Evolutionary conservation across 2,113 vertebrate species (phyloP).

Genomic region (Thomomys bottae): DNA sequence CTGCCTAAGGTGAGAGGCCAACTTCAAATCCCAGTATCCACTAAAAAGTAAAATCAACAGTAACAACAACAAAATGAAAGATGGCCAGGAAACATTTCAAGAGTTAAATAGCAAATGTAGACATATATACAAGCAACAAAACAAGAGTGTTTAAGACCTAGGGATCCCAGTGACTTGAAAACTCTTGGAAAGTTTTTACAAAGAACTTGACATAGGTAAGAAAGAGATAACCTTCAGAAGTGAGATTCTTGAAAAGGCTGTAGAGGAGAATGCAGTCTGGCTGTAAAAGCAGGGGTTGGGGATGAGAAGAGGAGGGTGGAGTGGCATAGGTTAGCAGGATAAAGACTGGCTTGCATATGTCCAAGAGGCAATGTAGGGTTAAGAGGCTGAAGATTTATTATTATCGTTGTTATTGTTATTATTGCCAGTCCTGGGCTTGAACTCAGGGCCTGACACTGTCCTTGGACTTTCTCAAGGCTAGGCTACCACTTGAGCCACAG

Average conservation of each 20-base stretch:
- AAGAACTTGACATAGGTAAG: neutral
- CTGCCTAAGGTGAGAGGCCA: too few species aligned
- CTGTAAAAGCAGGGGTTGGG: too few species aligned
- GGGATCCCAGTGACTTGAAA: neutral
- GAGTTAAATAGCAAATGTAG: neutral
- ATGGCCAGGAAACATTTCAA: neutral
- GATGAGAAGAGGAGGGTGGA: too few species aligned
- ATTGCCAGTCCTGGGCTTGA: too few species aligned
- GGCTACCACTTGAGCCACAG: too few species aligned
- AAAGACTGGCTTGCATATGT: neutral
- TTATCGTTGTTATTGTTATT: too few species aligned
- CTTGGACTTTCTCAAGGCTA: too few species aligned
- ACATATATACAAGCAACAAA: neutral
- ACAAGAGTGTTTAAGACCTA: neutral
- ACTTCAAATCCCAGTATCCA: too few species aligned
- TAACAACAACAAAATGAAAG: too few species aligned
- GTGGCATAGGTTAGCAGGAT: neutral
- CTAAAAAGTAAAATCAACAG: too few species aligned
- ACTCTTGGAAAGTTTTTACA: neutral
- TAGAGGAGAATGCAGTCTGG: neutral
- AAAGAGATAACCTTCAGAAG: neutral
- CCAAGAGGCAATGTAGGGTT: neutral
- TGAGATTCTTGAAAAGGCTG: neutral
- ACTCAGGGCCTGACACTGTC: too few species aligned
- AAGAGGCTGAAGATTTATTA: too few species aligned